These are phyloP conservation scores for Brachyopa scutellaris DNA, from an alignment of 2,888 invertebrate genomes.

Conservation along the genomic window DNA sequence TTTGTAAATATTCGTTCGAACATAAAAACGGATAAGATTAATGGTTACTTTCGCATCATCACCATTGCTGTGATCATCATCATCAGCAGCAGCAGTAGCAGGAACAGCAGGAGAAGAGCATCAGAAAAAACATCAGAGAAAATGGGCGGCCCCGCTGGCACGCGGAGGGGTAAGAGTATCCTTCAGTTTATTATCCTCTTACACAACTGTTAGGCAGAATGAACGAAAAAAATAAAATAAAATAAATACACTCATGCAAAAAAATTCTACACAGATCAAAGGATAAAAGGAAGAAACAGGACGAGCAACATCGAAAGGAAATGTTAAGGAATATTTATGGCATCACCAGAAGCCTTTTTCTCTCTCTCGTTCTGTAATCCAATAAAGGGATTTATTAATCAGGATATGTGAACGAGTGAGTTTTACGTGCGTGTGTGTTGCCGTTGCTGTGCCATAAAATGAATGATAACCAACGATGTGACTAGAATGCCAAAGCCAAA, in stretches of 20 bases:
- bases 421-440: slow-evolving; percentile 2
- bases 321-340: slow-evolving; percentile 68
- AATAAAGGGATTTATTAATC: slow-evolving; percentile 71
- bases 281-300: slow-evolving; percentile 41
- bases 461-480: slow-evolving; percentile 62
- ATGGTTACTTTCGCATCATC: slow-evolving; percentile 45
- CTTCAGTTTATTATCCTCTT: slow-evolving; percentile 52
- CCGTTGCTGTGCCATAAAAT: slow-evolving; percentile 55
- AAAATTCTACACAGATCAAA: slow-evolving; percentile 40
- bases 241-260: slow-evolving; percentile 25
- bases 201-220: slow-evolving; percentile 31
- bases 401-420: slow-evolving; percentile 25
- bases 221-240: neutral
- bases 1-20: too few relatives aligned
- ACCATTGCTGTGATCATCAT: slow-evolving; percentile 34
- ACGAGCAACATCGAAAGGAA: slow-evolving; percentile 40
- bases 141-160: neutral
- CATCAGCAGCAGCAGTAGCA: slow-evolving; percentile 27
- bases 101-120: neutral
- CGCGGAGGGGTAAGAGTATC: neutral
- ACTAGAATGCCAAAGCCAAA: slow-evolving; percentile 48
- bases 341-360: slow-evolving; percentile 57
- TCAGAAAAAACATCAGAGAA: neutral
- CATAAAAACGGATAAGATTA: slow-evolving; percentile 58
- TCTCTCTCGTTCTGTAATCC: slow-evolving; percentile 49